Base-by-base conservation (phyloP, 2,797 vertebrate genomes). In the Hylomyscus alleni region DNA sequence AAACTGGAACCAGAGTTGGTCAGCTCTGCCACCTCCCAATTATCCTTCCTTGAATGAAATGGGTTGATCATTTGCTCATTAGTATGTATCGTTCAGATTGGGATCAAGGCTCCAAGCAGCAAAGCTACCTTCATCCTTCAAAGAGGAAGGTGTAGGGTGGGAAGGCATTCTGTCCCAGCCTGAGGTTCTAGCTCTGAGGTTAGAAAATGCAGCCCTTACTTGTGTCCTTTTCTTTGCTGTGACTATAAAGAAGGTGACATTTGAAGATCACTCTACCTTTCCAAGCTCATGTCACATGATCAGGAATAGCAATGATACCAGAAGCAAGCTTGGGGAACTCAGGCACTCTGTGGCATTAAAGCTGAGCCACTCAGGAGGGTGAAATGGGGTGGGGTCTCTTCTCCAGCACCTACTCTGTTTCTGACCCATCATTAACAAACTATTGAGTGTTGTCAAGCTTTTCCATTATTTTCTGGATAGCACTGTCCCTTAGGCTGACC, bases 11-110 rank as follows among this genome's bases (percentile, higher is more conserved):
- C 76, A 58, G 34, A 44, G 54, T 69, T 17, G 29, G 1, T 80
- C 26, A 47, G 34, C 17, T 47, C 52, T n/a, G 17, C 83, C 29
- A 3, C 19, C 50, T 9, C 40, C 60, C 78, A 37, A 15, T 73
- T 82, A 56, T 75, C 26, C 37, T 86, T 72, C 84, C n/a, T 96
- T 89, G 76, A 44, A 67, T 40, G 22, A 67, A 47, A 93, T 58
- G 34, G 65, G 3, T 73, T 52, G 78, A 50, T 88, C 54, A 62
- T n/a, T 58, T 52, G 44, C 4, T 62, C 19, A 62, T 52, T 76
- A 54, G 91, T 60, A 44, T 22, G 54, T 81, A 62, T 69, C 20
- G 11, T 54, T 87, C 15, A 69, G 26, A 52, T 60, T 44, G 72
- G 1, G 11, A 7, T 0, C 0, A 17, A 60, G 58, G 44, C 37